Conservation (phyloP, 1,140 invertebrate genomes). For the Oryzaephilus surinamensis region DNA sequence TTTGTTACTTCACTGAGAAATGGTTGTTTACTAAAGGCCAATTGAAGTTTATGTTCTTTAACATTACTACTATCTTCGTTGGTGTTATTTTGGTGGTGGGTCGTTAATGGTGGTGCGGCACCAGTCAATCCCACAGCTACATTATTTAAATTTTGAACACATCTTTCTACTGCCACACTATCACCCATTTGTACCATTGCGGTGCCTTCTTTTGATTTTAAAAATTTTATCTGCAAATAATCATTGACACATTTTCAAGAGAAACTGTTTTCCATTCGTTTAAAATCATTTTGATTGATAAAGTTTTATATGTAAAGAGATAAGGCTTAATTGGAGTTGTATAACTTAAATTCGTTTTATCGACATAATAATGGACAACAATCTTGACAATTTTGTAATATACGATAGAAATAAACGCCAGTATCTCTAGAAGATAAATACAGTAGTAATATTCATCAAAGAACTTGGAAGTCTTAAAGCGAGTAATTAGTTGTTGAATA, state of each 20-base stretch:
- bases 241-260: slow-evolving; percentile 13
- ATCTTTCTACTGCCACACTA: slow-evolving; percentile 84
- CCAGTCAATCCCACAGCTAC: slow-evolving; percentile 57
- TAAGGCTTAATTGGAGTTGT: no score
- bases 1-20: slow-evolving; percentile 94
- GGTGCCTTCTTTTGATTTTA: slow-evolving; percentile 97
- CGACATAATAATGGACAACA: no score
- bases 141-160: slow-evolving; percentile 90
- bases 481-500: no score
- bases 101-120: slow-evolving; percentile 33
- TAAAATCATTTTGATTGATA: no score
- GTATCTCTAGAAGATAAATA: no score
- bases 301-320: no score
- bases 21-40: slow-evolving; percentile 87
- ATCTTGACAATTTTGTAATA: no score
- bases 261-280: no score
- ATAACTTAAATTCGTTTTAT: no score
- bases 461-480: no score
- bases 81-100: slow-evolving; percentile 21
- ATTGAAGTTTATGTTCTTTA: slow-evolving; percentile 42
- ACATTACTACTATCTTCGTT: slow-evolving; percentile 18
- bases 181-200: slow-evolving; percentile 99
- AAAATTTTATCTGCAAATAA: slow-evolving; percentile 82
- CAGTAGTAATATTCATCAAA: no score
- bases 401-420: no score